A percentile compares a stretch with the other conserved stretches of the same genome.
These are phyloP conservation scores for Tragelaphus scriptus DNA, from an alignment of 2,113 vertebrate genomes.

Conservation along the genomic window DNA sequence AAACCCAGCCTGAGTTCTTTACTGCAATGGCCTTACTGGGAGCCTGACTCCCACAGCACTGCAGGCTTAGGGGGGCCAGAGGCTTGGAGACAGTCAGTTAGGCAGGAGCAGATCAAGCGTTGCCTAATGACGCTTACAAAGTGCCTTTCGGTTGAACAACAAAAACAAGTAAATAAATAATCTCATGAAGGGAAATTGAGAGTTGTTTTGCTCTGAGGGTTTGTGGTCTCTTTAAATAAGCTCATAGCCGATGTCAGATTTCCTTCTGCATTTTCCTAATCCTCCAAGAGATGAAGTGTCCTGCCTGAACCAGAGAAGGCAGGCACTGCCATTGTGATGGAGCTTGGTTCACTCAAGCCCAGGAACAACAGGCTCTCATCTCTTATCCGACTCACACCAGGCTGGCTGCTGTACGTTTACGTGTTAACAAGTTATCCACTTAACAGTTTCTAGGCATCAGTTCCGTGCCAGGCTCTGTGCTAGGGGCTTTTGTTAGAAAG, in stretches of 20 bases:
- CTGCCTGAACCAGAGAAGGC: not conserved
- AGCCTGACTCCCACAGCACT: not conserved
- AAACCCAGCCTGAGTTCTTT: not conserved
- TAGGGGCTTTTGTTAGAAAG: not conserved
- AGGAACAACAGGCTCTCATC: not conserved
- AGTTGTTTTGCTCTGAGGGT: not conserved
- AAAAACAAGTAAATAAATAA: not conserved
- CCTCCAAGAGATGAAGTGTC: not conserved
- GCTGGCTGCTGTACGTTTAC: not conserved
- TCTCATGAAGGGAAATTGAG: not conserved
- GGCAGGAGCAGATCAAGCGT: not conserved
- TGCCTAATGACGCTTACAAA: not conserved
- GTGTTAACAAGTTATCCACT: conserved; percentile 23
- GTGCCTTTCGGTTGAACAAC: not conserved
- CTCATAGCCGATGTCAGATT: not conserved
- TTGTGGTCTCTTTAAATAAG: not conserved
- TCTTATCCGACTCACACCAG: not conserved
- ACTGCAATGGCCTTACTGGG: not conserved
- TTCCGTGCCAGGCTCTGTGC: not conserved
- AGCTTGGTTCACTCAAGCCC: not conserved
- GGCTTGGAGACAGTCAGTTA: not conserved
- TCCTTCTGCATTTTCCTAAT: not conserved
- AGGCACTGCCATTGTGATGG: not conserved
- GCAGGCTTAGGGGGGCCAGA: not conserved
- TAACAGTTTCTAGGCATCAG: conserved; percentile 6